phyloP scores from a whole-genome alignment of 2,113 vertebrate species.

The Trogon melanurus region DNA sequence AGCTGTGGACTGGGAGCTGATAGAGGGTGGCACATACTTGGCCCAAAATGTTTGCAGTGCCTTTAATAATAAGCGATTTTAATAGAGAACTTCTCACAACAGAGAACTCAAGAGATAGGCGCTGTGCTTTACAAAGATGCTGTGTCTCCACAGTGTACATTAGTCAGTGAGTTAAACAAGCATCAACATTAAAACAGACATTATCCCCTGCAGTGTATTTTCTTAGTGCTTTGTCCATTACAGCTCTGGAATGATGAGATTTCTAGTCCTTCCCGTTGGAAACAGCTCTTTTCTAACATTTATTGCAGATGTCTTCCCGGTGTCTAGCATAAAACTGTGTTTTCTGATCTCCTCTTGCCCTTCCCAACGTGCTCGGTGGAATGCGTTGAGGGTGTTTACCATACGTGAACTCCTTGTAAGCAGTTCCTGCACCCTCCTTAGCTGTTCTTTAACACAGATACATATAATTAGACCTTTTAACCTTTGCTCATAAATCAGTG shows the following conservation, averaged over 20 bases:
- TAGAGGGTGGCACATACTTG: not conserved
- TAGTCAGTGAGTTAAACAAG: slow-evolving; percentile 62
- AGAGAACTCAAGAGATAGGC: not conserved
- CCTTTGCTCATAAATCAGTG: slow-evolving; percentile 47
- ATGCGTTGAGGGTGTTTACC: not conserved
- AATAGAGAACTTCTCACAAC: not conserved
- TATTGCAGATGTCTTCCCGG: not conserved
- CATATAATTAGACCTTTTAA: slow-evolving; percentile 51
- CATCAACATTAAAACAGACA: slow-evolving; percentile 54
- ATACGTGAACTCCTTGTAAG: not conserved
- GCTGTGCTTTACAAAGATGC: slow-evolving; percentile 8
- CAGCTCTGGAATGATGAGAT: slow-evolving; percentile 10
- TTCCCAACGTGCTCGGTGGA: not conserved
- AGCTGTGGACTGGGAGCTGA: not conserved
- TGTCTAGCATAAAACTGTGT: not conserved
- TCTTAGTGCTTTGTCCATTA: slow-evolving; percentile 55
- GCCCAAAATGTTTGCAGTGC: not conserved
- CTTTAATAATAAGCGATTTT: not conserved
- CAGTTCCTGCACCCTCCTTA: not conserved
- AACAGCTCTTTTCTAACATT: not conserved
- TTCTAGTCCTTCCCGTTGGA: slow-evolving; percentile 12
- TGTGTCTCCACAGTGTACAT: slow-evolving; percentile 28
- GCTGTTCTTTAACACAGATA: slow-evolving; percentile 51
- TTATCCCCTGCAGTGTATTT: slow-evolving; percentile 61
- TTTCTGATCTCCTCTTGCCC: slow-evolving; percentile 1